Percentiles rank a stretch among this genome's conserved stretches.
Conservation (phyloP, 1,140 invertebrate genomes). For the Microplitis demolitor region DNA sequence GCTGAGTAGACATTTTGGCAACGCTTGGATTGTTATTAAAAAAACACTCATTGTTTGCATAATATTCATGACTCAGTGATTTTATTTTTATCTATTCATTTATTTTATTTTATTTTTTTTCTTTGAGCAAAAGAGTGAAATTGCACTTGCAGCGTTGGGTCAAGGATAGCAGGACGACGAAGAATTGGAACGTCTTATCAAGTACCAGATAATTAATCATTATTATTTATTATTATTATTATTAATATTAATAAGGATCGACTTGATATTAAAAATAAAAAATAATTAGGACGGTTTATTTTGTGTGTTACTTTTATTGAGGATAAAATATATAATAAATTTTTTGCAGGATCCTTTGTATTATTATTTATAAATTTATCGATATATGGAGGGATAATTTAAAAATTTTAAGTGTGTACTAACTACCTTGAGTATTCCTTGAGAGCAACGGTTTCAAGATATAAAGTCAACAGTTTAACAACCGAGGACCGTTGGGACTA, state of each 20-base stretch:
- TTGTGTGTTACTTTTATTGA: too few species aligned
- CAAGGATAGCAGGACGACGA: slow-evolving; percentile 3
- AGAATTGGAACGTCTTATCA: not conserved
- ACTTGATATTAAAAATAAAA: too few species aligned
- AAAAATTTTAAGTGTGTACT: slow-evolving; percentile 10
- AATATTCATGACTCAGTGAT: not conserved
- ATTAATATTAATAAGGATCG: too few species aligned
- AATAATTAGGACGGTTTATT: too few species aligned
- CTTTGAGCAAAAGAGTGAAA: slow-evolving; percentile 3
- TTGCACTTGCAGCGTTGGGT: slow-evolving; percentile 8
- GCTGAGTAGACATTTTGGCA: slow-evolving; percentile 12
- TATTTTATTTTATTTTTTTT: not conserved
- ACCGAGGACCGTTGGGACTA: not conserved
- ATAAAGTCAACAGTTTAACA: not conserved
- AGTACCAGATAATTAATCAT: not conserved
- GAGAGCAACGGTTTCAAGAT: slow-evolving; percentile 4
- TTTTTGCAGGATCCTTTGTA: too few species aligned
- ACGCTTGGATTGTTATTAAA: slow-evolving; percentile 13
- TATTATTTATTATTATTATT: not conserved
- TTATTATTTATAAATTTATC: too few species aligned
- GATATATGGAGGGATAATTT: not conserved
- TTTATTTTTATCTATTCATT: not conserved
- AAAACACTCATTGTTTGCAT: not conserved
- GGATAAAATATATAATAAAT: too few species aligned
- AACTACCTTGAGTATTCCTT: not conserved